These are phyloP conservation scores for Puffinus mauretanicus DNA, from an alignment of 2,113 vertebrate genomes.

Conservation along the genomic window DNA sequence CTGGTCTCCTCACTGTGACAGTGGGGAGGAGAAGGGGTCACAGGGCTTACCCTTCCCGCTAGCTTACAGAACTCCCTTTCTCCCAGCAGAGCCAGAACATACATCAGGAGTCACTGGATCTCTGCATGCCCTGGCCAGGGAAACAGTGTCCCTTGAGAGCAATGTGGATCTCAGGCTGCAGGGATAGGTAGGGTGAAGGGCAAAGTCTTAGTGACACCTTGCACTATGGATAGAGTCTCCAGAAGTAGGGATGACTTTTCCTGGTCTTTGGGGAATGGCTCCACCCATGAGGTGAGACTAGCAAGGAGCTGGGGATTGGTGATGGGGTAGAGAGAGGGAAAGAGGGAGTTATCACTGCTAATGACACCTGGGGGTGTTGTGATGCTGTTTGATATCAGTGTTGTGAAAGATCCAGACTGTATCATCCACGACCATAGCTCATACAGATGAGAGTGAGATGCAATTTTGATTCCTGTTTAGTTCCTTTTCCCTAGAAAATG, in stretches of 20 bases:
- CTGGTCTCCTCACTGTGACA: not conserved
- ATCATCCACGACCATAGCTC: not conserved
- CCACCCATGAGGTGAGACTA: not conserved
- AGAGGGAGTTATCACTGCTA: not conserved
- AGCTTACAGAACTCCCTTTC: not conserved
- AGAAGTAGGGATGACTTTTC: not conserved
- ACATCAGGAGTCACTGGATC: not conserved
- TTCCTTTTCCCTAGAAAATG: not conserved
- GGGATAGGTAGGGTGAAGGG: not conserved
- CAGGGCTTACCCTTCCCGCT: not conserved
- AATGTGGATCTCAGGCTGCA: not conserved
- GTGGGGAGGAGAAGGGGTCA: no score
- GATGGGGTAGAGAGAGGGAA: no score
- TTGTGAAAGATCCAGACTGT: not conserved
- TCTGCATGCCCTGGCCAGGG: not conserved
- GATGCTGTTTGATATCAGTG: no score
- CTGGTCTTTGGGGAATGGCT: not conserved
- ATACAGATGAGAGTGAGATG: not conserved
- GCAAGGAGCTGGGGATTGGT: not conserved
- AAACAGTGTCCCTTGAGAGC: not conserved
- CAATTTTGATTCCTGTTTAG: not conserved
- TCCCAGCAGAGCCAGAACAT: not conserved
- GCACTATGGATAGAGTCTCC: not conserved
- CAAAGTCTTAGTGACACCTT: not conserved
- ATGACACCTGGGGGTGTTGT: not conserved